Percentiles rank a stretch among this genome's conserved stretches.
phyloP scores from a whole-genome alignment of 1,140 invertebrate genomes.

The Pararge aegeria region DNA sequence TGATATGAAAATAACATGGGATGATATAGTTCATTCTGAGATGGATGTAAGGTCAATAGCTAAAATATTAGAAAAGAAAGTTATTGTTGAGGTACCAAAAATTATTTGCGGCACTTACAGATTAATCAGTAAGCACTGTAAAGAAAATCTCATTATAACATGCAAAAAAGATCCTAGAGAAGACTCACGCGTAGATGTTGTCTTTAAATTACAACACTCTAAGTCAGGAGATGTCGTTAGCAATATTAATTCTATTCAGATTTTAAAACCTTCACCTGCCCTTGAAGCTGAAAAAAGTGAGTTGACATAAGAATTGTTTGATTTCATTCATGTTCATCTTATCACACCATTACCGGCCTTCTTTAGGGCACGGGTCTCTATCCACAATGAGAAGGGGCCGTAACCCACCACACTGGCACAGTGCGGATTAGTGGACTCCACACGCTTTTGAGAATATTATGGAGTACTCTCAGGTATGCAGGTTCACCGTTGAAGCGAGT shows the following conservation, averaged over 20 bases:
- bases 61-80: slow-evolving; percentile 63
- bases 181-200: slow-evolving; percentile 45
- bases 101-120: slow-evolving; percentile 50
- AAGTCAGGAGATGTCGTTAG: slow-evolving; percentile 42
- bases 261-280: slow-evolving; percentile 37
- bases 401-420: no score
- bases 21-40: slow-evolving; percentile 61
- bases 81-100: slow-evolving; percentile 60
- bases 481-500: no score
- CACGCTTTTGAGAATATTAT: no score
- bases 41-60: slow-evolving; percentile 57
- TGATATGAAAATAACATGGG: slow-evolving; percentile 40
- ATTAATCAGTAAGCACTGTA: slow-evolving; percentile 44
- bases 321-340: no score
- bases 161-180: slow-evolving; percentile 41
- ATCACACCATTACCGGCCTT: no score
- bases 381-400: no score
- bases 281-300: slow-evolving; percentile 18
- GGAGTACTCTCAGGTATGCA: no score
- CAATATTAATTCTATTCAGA: slow-evolving; percentile 53
- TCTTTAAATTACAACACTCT: slow-evolving; percentile 47
- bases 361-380: no score
- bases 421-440: no score
- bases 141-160: slow-evolving; percentile 52
- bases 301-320: no score